phyloP scores from a whole-genome alignment of 1,140 invertebrate species.

The Drosophila suzukii region DNA sequence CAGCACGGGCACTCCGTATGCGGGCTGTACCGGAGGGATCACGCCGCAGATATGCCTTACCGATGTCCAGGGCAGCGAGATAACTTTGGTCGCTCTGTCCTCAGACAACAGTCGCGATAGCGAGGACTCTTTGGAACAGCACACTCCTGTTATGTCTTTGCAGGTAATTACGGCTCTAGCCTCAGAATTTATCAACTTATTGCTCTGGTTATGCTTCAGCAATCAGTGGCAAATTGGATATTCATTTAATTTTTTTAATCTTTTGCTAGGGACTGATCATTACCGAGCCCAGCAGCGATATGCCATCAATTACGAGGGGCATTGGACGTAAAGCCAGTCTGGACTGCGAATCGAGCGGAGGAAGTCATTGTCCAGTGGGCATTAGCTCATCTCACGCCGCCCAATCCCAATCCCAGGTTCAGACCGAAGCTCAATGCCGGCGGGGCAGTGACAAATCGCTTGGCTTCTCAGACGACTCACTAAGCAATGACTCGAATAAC shows the following conservation, averaged over 20 bases:
- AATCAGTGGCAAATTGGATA: background rate
- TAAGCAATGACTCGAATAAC: slow-evolving; percentile 87
- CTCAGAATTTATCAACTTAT: too few relatives aligned
- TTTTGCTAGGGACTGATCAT: slow-evolving; percentile 88
- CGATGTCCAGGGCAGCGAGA: slow-evolving; percentile 93
- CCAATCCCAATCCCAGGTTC: slow-evolving; percentile 14
- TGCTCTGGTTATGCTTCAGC: too few relatives aligned
- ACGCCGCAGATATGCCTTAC: slow-evolving; percentile 94
- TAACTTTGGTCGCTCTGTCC: slow-evolving; percentile 90
- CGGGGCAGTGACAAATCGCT: slow-evolving; percentile 87
- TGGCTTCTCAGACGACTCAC: slow-evolving; percentile 88
- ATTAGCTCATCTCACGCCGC: background rate
- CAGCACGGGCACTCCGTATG: slow-evolving; percentile 72
- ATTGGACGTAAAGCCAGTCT: slow-evolving; percentile 89
- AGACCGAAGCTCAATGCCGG: slow-evolving; percentile 62
- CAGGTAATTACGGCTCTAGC: slow-evolving; percentile 36
- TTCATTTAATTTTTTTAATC: background rate
- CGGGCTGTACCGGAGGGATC: slow-evolving; percentile 69
- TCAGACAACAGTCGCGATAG: slow-evolving; percentile 88
- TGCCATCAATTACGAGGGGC: slow-evolving; percentile 92
- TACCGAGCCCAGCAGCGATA: slow-evolving; percentile 90
- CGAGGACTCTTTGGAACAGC: slow-evolving; percentile 82
- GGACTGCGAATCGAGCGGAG: slow-evolving; percentile 85
- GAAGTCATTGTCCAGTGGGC: slow-evolving; percentile 3
- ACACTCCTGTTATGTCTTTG: slow-evolving; percentile 83